A percentile compares a stretch with the other conserved stretches of the same genome.
Evolutionary conservation across 1,140 invertebrate genomes (phyloP).

Genomic region (Panagrolaimus sp.): DNA sequence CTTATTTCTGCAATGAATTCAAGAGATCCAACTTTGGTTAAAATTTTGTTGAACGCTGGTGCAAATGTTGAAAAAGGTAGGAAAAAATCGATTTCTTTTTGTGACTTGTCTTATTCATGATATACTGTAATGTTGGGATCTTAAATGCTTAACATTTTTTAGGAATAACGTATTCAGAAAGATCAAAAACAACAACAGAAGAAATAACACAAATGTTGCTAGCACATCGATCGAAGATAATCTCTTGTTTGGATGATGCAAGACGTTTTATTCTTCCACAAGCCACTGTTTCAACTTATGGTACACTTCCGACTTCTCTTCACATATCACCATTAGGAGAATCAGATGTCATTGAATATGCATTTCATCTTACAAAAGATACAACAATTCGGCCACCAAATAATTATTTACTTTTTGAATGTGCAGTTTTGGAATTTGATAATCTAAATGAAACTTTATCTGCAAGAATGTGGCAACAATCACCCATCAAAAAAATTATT

Average conservation of each 20-base stretch:
- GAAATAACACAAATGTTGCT: background rate
- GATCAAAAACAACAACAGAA: no score
- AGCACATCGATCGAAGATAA: background rate
- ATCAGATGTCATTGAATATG: background rate
- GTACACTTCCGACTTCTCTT: background rate
- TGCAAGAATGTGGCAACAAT: conserved; percentile 7
- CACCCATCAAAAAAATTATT: background rate
- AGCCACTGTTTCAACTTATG: background rate
- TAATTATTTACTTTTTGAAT: conserved; percentile 5
- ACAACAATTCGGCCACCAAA: background rate
- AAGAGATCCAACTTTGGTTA: background rate
- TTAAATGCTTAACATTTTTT: no score
- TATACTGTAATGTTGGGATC: no score
- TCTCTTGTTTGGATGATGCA: background rate
- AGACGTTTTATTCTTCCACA: background rate
- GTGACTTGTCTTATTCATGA: background rate
- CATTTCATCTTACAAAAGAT: background rate
- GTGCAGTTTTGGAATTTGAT: background rate
- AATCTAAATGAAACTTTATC: background rate
- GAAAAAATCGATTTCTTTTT: no score
- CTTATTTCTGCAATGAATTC: background rate
- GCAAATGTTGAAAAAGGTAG: background rate
- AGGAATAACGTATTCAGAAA: no score
- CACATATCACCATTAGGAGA: background rate
- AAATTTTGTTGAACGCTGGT: background rate